These are phyloP conservation scores for Omphaloscelis lunosa DNA, from an alignment of 2,888 invertebrate species.

Conservation along the genomic window DNA sequence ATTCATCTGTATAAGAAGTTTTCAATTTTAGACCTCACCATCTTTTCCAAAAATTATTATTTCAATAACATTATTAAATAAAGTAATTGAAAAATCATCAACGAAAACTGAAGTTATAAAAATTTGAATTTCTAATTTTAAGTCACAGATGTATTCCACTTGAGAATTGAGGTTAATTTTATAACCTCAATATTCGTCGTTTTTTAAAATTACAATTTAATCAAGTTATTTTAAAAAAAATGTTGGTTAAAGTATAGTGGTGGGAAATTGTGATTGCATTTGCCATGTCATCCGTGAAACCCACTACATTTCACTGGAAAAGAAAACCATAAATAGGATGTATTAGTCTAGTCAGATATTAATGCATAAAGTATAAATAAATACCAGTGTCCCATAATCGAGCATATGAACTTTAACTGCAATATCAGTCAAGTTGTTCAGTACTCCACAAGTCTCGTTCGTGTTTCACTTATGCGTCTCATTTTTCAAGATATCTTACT, in stretches of 20 bases:
- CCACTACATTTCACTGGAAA: neutral
- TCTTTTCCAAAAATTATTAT: no score
- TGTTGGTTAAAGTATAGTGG: no score
- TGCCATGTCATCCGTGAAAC: neutral
- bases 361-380: neutral
- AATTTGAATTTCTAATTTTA: neutral
- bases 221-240: neutral
- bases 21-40: no score
- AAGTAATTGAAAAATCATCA: neutral
- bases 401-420: neutral
- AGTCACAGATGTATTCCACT: neutral
- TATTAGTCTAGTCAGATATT: neutral
- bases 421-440: constrained; percentile 26
- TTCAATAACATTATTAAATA: neutral
- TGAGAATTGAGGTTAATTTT: neutral
- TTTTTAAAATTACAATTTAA: neutral
- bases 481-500: constrained; percentile 45
- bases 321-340: neutral
- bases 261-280: neutral
- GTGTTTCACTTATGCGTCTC: constrained; percentile 39
- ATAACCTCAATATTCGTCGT: neutral
- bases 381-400: neutral
- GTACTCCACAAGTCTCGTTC: constrained; percentile 28
- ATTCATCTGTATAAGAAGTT: neutral
- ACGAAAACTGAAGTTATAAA: neutral